Conservation (phyloP, 2,797 vertebrate species). For the Enteromius anoplus region DNA sequence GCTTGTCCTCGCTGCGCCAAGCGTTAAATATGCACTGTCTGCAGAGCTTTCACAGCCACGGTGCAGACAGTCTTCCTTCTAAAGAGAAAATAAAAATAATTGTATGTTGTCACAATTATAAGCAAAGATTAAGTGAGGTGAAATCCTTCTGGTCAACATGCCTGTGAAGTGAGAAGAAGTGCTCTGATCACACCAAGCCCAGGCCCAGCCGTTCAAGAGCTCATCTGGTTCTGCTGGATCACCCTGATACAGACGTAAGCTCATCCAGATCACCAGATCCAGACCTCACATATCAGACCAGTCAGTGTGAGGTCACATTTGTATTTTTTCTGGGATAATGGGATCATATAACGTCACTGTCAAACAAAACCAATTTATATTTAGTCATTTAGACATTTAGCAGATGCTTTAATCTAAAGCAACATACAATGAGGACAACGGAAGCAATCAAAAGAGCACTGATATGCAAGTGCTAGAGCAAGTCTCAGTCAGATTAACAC, state of each 20-base stretch:
- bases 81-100: not conserved
- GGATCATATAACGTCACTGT: no score
- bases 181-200: slow-evolving; percentile 39
- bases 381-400: no score
- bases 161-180: not conserved
- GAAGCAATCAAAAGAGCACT: no score
- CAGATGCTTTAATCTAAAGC: no score
- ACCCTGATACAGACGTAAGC: not conserved
- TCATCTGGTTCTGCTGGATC: not conserved
- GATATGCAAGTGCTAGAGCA: no score
- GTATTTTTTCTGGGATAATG: not conserved
- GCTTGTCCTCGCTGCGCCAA: not conserved
- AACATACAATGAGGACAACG: no score
- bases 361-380: no score
- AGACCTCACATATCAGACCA: not conserved
- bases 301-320: not conserved
- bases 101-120: not conserved
- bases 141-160: not conserved
- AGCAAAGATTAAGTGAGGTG: not conserved
- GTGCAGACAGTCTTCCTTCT: not conserved
- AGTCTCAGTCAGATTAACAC: no score
- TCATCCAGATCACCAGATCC: not conserved
- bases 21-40: not conserved
- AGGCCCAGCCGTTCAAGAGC: not conserved
- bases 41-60: not conserved